Evolutionary conservation across 2,113 vertebrate species (phyloP), one percentile per base, ranked within the genome.

Genomic region (Origma solitaria): DNA sequence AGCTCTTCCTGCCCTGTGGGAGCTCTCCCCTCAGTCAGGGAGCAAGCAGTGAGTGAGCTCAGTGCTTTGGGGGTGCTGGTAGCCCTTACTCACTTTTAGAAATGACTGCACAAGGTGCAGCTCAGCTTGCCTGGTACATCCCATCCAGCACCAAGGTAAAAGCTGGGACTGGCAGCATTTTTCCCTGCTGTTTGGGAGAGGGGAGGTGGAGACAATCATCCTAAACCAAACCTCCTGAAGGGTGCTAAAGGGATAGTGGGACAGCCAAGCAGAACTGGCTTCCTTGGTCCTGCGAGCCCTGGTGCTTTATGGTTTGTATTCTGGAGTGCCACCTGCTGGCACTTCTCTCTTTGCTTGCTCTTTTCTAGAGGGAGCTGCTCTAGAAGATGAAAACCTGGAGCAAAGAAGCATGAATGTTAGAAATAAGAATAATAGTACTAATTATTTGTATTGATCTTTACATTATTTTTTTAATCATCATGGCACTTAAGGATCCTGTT

Each of bases 281-380:
- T 47, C 16, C 42, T 37, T 86, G 47, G 45, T 82, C 22, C 15
- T 5, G 4, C 1, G 6, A 53, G 12, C 22, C 14, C 24, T 44
- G 33, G 42, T 60, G 49, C 38, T 56, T 47, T 27, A 25, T 58
- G 79, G 70, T 86, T 73, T 38, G 0, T 68, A 70, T 95, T 96
- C 54, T 81, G 94, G 90, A 81, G 82, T 95, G 94, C 94, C 93
- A 95, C 80, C 94, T 96, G 62, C 88, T 96, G 95, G 90, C 64
- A 56, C 27, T 49, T 58, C 62, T 44, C 45, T 69, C 33, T 78
- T 62, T 0, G 0, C 31, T 22, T 1, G 2, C n/a, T 58, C 28
- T 69, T 61, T 75, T 76, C 75, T 62, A 8, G 73, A 77, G 53
- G 31, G 35, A 75, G 27, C 56, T 93, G 16, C 40, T 88, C 62